Conservation (phyloP, 92 coral and sea anemone species). For the Parazoanthus darwini region DNA sequence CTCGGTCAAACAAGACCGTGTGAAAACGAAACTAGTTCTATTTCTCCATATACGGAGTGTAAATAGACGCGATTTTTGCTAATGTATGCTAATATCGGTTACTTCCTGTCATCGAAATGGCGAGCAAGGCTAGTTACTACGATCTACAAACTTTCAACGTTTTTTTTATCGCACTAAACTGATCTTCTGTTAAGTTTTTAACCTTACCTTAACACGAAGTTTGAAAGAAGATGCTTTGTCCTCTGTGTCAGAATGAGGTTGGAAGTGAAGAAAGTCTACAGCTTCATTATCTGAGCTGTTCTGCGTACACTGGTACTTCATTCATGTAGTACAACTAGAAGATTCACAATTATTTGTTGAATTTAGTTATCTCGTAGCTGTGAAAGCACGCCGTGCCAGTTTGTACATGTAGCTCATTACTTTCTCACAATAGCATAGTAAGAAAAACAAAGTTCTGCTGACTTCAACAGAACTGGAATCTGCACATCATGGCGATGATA, state of each 20-base stretch:
- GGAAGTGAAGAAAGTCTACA: slow-evolving; percentile 67
- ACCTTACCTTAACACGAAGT: background rate
- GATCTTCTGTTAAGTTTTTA: background rate
- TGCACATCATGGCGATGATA: background rate
- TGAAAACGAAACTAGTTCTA: slow-evolving; percentile 16
- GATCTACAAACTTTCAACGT: background rate
- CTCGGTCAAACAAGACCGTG: slow-evolving; percentile 19
- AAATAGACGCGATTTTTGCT: slow-evolving; percentile 15
- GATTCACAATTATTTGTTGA: background rate
- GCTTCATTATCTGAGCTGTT: slow-evolving; percentile 79
- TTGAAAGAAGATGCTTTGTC: slow-evolving; percentile 76
- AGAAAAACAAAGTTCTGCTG: background rate
- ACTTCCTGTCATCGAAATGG: slow-evolving; percentile 23
- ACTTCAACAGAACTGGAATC: slow-evolving; percentile 25
- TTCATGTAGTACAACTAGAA: background rate
- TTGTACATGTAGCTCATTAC: background rate
- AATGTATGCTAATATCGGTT: background rate
- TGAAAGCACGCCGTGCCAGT: background rate
- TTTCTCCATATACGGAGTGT: slow-evolving; percentile 36
- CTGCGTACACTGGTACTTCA: slow-evolving; percentile 50
- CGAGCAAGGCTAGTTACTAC: background rate
- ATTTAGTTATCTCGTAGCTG: slow-evolving; percentile 10
- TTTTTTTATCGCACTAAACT: no score
- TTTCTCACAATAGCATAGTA: background rate
- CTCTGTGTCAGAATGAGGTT: slow-evolving; percentile 75